Conservation (phyloP, 2,113 vertebrate species). For the Callipepla squamata region DNA sequence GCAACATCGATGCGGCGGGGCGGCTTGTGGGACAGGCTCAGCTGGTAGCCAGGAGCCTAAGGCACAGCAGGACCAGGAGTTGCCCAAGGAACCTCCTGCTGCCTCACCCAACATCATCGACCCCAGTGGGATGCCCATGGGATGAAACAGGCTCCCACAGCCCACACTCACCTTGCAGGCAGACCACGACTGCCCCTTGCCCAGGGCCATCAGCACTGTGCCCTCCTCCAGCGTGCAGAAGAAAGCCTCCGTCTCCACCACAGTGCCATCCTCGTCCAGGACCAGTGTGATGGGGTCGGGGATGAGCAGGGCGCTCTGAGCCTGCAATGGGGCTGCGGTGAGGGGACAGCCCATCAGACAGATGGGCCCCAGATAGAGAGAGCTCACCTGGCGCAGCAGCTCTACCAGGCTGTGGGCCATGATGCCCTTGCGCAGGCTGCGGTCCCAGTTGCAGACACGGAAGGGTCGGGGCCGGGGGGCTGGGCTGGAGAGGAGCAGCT, state of each 20-base stretch:
- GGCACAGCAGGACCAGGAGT: rapidly evolving
- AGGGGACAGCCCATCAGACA: background rate
- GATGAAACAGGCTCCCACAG: rapidly evolving
- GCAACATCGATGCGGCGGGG: constrained; percentile 87
- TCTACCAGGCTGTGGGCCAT: constrained; percentile 79
- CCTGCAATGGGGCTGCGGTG: constrained; percentile 62
- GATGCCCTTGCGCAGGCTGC: constrained; percentile 83
- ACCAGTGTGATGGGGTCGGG: constrained; percentile 75
- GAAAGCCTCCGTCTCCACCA: constrained; percentile 89
- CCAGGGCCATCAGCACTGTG: constrained; percentile 85
- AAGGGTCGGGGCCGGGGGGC: constrained; percentile 77
- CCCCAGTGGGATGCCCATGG: background rate
- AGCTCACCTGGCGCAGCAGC: constrained; percentile 85
- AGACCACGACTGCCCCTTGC: constrained; percentile 86
- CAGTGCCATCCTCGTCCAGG: constrained; percentile 92
- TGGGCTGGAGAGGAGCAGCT: constrained; percentile 78
- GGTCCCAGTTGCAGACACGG: constrained; percentile 84
- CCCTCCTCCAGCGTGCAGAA: constrained; percentile 86
- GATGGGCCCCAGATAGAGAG: background rate
- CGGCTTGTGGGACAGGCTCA: constrained; percentile 57
- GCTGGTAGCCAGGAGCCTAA: constrained; percentile 62
- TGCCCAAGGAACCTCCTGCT: background rate
- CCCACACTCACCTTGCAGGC: constrained; percentile 67
- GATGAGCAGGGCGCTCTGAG: constrained; percentile 71
- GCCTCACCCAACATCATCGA: background rate